Percentiles rank a stretch among this genome's conserved stretches.
Conservation (phyloP, 2,113 vertebrate species). For the Pituophis catenifer region DNA sequence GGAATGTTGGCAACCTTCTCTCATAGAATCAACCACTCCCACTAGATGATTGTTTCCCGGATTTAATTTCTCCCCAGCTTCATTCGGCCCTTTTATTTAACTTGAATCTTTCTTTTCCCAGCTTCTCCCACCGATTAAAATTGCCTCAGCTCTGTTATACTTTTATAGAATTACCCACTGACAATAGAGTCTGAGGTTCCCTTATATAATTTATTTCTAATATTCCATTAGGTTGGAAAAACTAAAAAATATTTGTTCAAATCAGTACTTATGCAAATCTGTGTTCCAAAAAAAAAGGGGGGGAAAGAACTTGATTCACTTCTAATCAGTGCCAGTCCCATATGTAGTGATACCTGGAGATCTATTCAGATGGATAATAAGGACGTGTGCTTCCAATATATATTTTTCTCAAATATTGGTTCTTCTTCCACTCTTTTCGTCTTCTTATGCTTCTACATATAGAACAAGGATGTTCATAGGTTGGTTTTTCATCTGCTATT, state of each 20-base stretch:
- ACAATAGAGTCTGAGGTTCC: not conserved
- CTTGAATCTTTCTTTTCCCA: not conserved
- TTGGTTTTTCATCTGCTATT: not conserved
- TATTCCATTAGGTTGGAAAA: not conserved
- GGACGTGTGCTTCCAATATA: not conserved
- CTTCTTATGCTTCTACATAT: not conserved
- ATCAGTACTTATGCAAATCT: not conserved
- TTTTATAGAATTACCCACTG: not conserved
- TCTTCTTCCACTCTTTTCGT: not conserved
- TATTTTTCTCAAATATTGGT: not conserved
- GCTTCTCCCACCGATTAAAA: not conserved
- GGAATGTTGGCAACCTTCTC: not conserved
- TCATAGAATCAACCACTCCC: not conserved
- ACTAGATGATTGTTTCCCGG: not conserved
- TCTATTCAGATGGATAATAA: not conserved
- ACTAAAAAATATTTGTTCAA: not conserved
- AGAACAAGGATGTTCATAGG: not conserved
- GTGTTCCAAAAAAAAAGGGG: not conserved
- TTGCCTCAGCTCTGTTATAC: not conserved
- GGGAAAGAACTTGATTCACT: not conserved
- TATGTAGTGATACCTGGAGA: no score
- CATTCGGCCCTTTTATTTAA: not conserved
- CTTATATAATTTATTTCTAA: not conserved
- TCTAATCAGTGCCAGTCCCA: not conserved
- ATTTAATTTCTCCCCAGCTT: not conserved